These are phyloP conservation scores for Pseudorhombus dupliciocellatus DNA, from an alignment of 2,113 vertebrate genomes.

Conservation along the genomic window DNA sequence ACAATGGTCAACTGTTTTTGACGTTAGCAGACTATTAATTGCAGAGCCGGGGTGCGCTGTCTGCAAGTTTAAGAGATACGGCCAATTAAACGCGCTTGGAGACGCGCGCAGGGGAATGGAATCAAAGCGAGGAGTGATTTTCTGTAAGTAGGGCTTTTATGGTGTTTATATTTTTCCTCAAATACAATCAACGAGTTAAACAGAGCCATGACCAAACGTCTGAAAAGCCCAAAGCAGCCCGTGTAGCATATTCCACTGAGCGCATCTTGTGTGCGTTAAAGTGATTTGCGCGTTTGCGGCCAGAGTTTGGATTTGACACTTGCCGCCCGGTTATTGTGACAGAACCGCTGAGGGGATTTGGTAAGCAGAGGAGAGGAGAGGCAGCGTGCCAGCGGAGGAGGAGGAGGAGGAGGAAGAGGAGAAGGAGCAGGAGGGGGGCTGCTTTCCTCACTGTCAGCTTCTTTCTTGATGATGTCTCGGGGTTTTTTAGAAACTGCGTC, in stretches of 20 bases:
- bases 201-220: constrained; percentile 66
- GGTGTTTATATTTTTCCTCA: constrained; percentile 72
- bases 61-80: constrained; percentile 69
- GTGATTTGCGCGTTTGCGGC: constrained; percentile 76
- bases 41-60: constrained; percentile 58
- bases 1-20: constrained; percentile 81
- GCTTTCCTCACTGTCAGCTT: constrained; percentile 85
- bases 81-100: constrained; percentile 68
- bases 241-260: constrained; percentile 61
- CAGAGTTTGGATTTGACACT: constrained; percentile 81
- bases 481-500: constrained; percentile 83
- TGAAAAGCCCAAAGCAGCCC: constrained; percentile 45
- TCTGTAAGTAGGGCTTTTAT: constrained; percentile 49
- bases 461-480: constrained; percentile 85
- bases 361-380: constrained; percentile 75
- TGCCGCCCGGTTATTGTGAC: constrained; percentile 84
- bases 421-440: constrained; percentile 59
- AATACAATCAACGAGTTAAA: constrained; percentile 73
- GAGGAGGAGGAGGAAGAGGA: constrained; percentile 44
- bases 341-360: constrained; percentile 78
- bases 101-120: constrained; percentile 50
- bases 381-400: constrained; percentile 74
- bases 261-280: constrained; percentile 66
- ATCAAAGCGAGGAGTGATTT: constrained; percentile 65
- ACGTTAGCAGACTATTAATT: constrained; percentile 81